Conservation (phyloP, 2,113 vertebrate genomes). For the Vicugna pacos region DNA sequence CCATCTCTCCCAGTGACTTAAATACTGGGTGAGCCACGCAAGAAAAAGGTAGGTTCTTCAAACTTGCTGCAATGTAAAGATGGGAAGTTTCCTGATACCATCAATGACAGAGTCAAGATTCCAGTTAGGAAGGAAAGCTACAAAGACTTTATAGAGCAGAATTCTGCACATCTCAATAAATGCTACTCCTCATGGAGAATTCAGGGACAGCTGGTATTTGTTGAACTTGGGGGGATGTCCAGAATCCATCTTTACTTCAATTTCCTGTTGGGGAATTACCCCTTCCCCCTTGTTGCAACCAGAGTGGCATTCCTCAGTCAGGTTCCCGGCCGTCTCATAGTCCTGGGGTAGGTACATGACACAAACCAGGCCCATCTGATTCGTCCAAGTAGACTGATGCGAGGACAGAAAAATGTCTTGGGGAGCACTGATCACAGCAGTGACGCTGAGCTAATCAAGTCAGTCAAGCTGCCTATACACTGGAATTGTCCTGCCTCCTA, state of each 20-base stretch:
- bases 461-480: background rate
- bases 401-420: background rate
- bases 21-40: background rate
- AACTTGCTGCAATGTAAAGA: background rate
- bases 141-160: background rate
- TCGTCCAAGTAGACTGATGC: background rate
- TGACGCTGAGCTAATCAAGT: rapidly evolving
- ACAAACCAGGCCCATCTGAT: background rate
- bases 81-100: background rate
- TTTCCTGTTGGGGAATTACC: background rate
- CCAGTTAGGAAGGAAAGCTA: background rate
- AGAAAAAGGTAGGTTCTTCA: background rate
- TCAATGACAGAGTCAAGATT: background rate
- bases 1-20: background rate
- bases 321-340: background rate
- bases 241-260: background rate
- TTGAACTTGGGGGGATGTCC: background rate
- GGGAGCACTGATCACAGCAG: background rate
- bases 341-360: background rate
- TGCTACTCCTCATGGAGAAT: background rate
- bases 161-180: background rate
- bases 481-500: background rate
- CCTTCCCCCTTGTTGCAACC: background rate
- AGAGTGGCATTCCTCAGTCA: background rate
- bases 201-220: background rate